Evolutionary conservation across 2,113 vertebrate genomes (phyloP).

Genomic region (Pseudorhombus dupliciocellatus): DNA sequence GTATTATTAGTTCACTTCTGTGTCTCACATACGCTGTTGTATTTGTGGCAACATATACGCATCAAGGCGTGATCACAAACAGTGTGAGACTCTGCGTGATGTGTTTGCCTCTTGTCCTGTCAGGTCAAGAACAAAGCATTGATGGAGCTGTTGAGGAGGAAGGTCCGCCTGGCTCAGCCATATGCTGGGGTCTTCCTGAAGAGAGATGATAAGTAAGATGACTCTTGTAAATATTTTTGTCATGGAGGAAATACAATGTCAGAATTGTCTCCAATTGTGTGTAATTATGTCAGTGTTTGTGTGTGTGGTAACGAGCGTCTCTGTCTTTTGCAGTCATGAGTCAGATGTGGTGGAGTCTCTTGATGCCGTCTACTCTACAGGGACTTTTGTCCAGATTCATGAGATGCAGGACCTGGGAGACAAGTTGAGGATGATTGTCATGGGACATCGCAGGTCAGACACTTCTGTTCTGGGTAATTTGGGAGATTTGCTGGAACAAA

Average conservation of each 20-base stretch:
- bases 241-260: neutral
- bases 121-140: slow-evolving; percentile 94
- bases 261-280: neutral
- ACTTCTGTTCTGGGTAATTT: neutral
- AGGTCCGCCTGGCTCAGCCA: slow-evolving; percentile 94
- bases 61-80: too few relatives aligned
- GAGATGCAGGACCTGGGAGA: slow-evolving; percentile 99
- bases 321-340: slow-evolving; percentile 84
- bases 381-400: slow-evolving; percentile 98
- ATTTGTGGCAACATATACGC: too few relatives aligned
- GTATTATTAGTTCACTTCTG: too few relatives aligned
- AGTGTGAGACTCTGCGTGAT: neutral
- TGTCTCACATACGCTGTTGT: too few relatives aligned
- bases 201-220: slow-evolving; percentile 88
- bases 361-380: slow-evolving; percentile 90
- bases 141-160: slow-evolving; percentile 93
- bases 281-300: neutral
- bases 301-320: neutral
- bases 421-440: slow-evolving; percentile 97
- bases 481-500: neutral
- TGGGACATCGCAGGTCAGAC: slow-evolving; percentile 85
- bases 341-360: slow-evolving; percentile 92
- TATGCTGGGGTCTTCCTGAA: slow-evolving; percentile 97
- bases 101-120: neutral
- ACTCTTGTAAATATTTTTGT: slow-evolving; percentile 23